Evolutionary conservation across 2,888 invertebrate species (phyloP).

Genomic region (Ethmia dodecea): DNA sequence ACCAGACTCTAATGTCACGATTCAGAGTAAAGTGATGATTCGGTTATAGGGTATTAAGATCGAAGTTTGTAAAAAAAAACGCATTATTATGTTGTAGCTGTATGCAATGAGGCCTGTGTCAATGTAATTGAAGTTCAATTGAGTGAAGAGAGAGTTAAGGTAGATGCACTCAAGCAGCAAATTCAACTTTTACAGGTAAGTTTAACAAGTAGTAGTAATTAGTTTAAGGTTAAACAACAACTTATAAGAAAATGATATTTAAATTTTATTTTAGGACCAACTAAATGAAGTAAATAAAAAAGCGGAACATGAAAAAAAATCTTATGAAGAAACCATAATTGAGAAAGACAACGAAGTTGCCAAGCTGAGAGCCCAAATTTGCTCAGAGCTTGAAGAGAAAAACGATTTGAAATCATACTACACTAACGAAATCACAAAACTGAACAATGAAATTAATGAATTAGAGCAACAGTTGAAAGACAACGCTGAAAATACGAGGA

Average conservation of each 20-base stretch:
- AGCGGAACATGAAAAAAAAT: conserved; percentile 35
- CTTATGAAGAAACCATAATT: conserved; percentile 32
- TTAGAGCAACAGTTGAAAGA: conserved; percentile 50
- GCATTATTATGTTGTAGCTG: conserved; percentile 35
- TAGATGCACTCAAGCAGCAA: conserved; percentile 47
- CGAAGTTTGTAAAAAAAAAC: no score
- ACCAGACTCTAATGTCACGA: no score
- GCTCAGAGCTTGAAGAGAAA: conserved; percentile 54
- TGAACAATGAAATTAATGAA: conserved; percentile 56
- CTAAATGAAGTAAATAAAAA: conserved; percentile 35
- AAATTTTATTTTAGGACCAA: conserved; percentile 30
- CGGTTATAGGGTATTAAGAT: no score
- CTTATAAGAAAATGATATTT: no score
- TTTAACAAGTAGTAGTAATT: background rate
- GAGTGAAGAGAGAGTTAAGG: conserved; percentile 59
- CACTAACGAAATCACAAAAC: conserved; percentile 44
- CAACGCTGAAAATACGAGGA: conserved; percentile 37
- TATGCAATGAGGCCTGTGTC: conserved; percentile 59
- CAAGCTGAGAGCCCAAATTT: conserved; percentile 51
- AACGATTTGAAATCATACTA: conserved; percentile 39
- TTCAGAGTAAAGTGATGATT: no score
- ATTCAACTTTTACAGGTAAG: conserved; percentile 52
- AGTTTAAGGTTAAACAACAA: no score
- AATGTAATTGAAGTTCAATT: conserved; percentile 67
- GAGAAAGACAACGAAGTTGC: conserved; percentile 48